These are phyloP conservation scores for Cyclophora albipunctata DNA, from an alignment of 2,888 invertebrate species.

Conservation along the genomic window DNA sequence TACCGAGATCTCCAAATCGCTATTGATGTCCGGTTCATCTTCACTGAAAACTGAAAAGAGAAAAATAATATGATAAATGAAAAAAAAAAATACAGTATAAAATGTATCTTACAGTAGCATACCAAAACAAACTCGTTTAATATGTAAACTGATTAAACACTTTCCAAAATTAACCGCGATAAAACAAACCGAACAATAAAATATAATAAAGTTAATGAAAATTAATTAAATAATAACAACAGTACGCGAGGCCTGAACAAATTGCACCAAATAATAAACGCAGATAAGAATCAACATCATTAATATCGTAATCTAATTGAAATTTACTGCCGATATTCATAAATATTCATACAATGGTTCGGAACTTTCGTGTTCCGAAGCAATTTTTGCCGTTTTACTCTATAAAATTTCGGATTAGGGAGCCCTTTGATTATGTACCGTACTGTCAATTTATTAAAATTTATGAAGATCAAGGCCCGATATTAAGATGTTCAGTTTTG, in stretches of 20 bases:
- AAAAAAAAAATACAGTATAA: not conserved
- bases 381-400: conserved; percentile 24
- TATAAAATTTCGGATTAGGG: too few species aligned
- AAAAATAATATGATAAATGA: conserved; percentile 15
- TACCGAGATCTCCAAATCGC: conserved; percentile 91
- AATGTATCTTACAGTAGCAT: too few species aligned
- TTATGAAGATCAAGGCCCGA: conserved; percentile 30
- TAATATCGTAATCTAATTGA: conserved; percentile 34
- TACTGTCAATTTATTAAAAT: conserved; percentile 31
- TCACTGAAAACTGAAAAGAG: conserved; percentile 85
- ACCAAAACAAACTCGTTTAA: too few species aligned
- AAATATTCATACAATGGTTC: conserved; percentile 50
- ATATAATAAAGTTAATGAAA: conserved; percentile 1
- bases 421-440: not conserved
- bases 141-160: too few species aligned
- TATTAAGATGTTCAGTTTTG: conserved; percentile 22
- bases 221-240: conserved; percentile 30
- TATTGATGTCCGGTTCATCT: conserved; percentile 89
- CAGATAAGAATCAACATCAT: conserved; percentile 12
- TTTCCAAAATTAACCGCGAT: not conserved
- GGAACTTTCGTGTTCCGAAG: conserved; percentile 37
- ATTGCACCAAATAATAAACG: conserved; percentile 8
- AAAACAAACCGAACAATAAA: not conserved
- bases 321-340: conserved; percentile 52
- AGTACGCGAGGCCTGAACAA: conserved; percentile 16